Evolutionary conservation across 2,888 invertebrate species (phyloP), one percentile per base, ranked within the genome.

Genomic region (Meghimatium bilineatum): DNA sequence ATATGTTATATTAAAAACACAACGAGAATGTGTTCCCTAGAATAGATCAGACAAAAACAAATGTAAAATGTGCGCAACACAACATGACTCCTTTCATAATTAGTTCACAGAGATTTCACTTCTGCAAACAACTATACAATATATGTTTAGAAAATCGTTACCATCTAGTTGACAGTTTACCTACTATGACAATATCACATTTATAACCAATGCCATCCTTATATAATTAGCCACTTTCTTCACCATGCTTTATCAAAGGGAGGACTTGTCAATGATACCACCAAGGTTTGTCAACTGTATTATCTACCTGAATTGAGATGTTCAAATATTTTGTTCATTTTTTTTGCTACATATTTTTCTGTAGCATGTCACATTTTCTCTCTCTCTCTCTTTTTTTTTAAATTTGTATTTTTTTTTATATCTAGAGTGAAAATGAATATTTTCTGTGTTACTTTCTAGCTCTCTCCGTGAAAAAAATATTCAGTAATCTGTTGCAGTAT

Each of bases 261-360:
- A 88, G 91, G 92, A 85, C 88, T 93, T 66, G 93, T 93, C 77
- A 93, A 93, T 91, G 93, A 93, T 85, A 93, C 93, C 36, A 93
- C 93, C 79, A 93, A 93, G 93, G 93, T 93, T 92, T 90, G 92
- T 93, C 86, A 67, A 20, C 23, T 26, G 6, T 44, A 44, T 44
- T 17, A 49, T 23, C 34, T 1, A 72, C 72, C 29, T 66, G 17
- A 12, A 29, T 32, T 66, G 8, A 10, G n/a, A 12, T n/a, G n/a
- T 63, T 63, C n/a, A 26, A 12, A n/a, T 63, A 23, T 63, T 63
- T 63, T 26, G 12, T 44, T 44, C 12, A 8, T 23, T 5, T n/a
- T 3, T 56, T 17, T 63, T 63, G 60, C 8, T 63, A n/a, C 26
- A 63, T n/a, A n/a, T 26, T 63, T n/a, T 63, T 63, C n/a, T 8